Evolutionary conservation across 2,797 vertebrate genomes (phyloP).

Genomic region (Sebastes cheni): DNA sequence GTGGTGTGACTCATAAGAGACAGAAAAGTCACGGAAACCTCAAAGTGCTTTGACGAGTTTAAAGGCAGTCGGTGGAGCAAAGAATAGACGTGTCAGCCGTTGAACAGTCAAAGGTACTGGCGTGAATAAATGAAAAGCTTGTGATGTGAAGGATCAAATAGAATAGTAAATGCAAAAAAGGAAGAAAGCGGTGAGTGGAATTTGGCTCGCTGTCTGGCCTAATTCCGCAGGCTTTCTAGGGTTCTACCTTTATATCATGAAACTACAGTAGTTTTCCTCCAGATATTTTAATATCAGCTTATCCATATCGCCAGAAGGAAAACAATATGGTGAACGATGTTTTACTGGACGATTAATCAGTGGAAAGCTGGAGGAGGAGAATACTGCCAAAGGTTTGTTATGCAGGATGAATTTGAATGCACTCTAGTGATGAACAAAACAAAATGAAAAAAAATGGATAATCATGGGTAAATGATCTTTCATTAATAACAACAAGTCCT

Average conservation of each 20-base stretch:
- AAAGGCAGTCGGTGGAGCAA: not conserved
- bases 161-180: not conserved
- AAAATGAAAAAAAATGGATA: conserved; percentile 2
- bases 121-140: not conserved
- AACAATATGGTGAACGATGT: not conserved
- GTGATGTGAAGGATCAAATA: not conserved
- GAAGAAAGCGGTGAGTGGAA: not conserved
- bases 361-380: not conserved
- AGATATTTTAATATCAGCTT: not conserved
- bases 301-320: not conserved
- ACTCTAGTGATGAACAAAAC: conserved; percentile 1
- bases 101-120: not conserved
- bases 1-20: not conserved
- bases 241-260: not conserved
- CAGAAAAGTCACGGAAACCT: not conserved
- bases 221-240: not conserved
- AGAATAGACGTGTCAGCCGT: not conserved
- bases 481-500: not conserved
- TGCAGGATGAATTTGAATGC: not conserved
- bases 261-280: not conserved
- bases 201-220: not conserved
- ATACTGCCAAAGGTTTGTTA: not conserved
- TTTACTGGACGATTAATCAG: not conserved
- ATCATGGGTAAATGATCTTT: not conserved
- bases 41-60: not conserved